Conservation (phyloP, 1,140 invertebrate genomes). For the Drosophila ogumai region DNA sequence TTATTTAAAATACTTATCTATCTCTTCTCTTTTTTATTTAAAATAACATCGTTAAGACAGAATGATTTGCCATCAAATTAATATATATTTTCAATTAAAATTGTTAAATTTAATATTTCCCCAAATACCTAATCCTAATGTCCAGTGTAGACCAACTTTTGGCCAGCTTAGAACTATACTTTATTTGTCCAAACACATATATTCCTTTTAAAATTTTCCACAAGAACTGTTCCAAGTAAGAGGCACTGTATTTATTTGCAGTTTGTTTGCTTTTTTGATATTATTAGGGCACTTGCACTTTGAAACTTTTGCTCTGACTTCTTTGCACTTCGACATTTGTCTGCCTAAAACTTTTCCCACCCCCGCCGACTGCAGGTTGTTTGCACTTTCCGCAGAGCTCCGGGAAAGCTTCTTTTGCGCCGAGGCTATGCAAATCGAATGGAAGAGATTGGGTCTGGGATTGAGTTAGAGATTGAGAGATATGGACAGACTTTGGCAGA, state of each 20-base stretch:
- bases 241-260: slow-evolving; percentile 6
- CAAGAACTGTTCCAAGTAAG: slow-evolving; percentile 8
- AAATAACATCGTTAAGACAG: neutral
- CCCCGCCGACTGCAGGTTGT: slow-evolving; percentile 10
- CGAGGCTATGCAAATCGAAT: slow-evolving; percentile 51
- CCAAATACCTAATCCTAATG: no score
- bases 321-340: slow-evolving; percentile 45
- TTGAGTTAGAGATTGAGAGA: slow-evolving; percentile 27
- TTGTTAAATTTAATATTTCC: neutral
- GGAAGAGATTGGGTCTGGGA: slow-evolving; percentile 34
- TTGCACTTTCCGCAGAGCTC: slow-evolving; percentile 25
- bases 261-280: slow-evolving; percentile 27
- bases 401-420: slow-evolving; percentile 19
- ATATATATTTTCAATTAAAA: neutral
- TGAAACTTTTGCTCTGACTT: slow-evolving; percentile 28
- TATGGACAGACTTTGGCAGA: neutral
- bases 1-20: neutral
- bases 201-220: slow-evolving; percentile 8
- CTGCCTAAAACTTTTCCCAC: slow-evolving; percentile 22
- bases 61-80: no score
- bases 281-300: slow-evolving; percentile 42
- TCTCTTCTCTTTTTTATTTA: neutral
- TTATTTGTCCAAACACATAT: neutral
- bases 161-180: neutral
- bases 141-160: neutral